Base-by-base conservation (phyloP, 2,797 vertebrate species). In the Podarcis lilfordi region DNA sequence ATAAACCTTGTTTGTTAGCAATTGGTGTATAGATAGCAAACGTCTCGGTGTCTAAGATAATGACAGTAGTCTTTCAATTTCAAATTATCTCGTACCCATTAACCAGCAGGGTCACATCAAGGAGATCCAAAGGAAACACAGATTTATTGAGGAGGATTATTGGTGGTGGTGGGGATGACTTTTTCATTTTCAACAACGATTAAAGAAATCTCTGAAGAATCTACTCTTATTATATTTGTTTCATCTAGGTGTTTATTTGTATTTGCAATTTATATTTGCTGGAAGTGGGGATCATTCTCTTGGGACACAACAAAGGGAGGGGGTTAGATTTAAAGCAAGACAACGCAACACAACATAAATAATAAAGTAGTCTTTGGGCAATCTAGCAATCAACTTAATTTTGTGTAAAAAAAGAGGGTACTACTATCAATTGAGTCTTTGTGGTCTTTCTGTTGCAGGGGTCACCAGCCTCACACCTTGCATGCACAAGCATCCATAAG, bases 31-130 rank as follows among this genome's bases (percentile, higher is more conserved):
- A 77, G 85, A 88, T 87, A 90, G 77, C 80, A 81, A 91, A 87
- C 86, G 23, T 88, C 88, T 90, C 61, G 84, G 1, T 43, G 71
- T 75, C 78, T 84, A 71, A 89, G 32, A 80, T 40, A 90, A 76
- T 64, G 86, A 23, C 45, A 27, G 76, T 84, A 82, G 66, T 80
- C 74, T 86, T 89, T 85, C 87, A 83, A 86, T 86, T 94, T 91
- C 89, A 88, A 92, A 90, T 92, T 89, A 89, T 88, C 86, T 85
- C 29, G 11, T 77, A 40, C 37, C 74, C 83, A 82, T 88, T 88
- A 90, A 88, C 72, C 78, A 85, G 64, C 79, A 78, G 83, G 89
- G 89, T 85, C 83, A 85, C 66, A 80, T 61, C 86, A 82, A 50
- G 35, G 77, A 91, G 80, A 87, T 64, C 43, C 66, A 43, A 43